Base-by-base conservation (phyloP, 2,888 invertebrate genomes). In the Lithosia quadra region DNA sequence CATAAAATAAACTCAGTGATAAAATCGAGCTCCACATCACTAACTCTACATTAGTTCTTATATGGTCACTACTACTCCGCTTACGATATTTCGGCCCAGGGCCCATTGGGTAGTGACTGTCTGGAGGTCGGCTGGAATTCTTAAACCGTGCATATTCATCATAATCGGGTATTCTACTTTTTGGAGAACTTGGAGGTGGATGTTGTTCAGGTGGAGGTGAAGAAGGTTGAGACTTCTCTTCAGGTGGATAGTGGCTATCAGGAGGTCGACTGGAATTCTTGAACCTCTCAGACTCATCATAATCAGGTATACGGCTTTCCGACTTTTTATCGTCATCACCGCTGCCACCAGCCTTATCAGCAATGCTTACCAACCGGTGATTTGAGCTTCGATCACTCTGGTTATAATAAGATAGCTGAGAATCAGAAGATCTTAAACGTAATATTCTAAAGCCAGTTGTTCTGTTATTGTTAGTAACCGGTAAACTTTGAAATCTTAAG, bases 121-220 rank as follows among this genome's bases (percentile, higher is more conserved):
- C 89, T 18, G 89, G 87, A 3, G 89, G 90, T 75, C 89, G 80
- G 57, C 79, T 89, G 0, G 80, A 81, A 63, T 90, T 81, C 60
- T 77, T 84, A 55, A 82, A 89, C 34, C 87, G 76, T 1, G 79
- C 86, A 57, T 77, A 87, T 64, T 89, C 85, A 72, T 90, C 83
- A 49, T 88, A 89, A 0, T 88, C 87, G 9, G 86, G 87, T 43
- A 90, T 88, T 8, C 88, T 75, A 28, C 75, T 79, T 34, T 22
- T 24, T 21, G 67, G 71, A 1, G 69, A 59, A 56, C 58, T 53
- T 34, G 63, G 56, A 36, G 61, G 59, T 13, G 64, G 43, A 1
- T 64, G 67, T 1, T 55, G 13, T 15, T 68, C 58, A 22, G 65
- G 49, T 13, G n/a, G 21, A 11, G 56, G 22, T 15, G 55, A 0